Conservation (phyloP, 1,140 invertebrate species). For the Thaumetopoea pityocampa region DNA sequence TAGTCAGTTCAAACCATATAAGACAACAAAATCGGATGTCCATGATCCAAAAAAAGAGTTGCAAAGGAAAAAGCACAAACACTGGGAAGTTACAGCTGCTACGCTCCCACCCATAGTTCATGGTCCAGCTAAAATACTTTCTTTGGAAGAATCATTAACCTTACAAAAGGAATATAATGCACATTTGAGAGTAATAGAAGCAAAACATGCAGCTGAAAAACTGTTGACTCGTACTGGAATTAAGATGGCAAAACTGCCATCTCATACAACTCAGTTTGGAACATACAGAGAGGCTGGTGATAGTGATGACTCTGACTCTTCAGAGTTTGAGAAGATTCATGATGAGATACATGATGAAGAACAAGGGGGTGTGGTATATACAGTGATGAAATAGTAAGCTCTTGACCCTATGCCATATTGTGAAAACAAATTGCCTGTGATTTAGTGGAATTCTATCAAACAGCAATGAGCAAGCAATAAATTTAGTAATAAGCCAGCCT, state of each 20-base stretch:
- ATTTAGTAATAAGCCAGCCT: too few relatives aligned
- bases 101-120: slow-evolving; percentile 79
- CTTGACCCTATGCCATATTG: too few relatives aligned
- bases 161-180: slow-evolving; percentile 72
- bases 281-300: slow-evolving; percentile 51
- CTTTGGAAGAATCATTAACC: slow-evolving; percentile 77
- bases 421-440: background rate
- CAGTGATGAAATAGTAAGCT: slow-evolving; percentile 57
- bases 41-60: slow-evolving; percentile 80
- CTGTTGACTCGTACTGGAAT: slow-evolving; percentile 37
- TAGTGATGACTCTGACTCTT: slow-evolving; percentile 41
- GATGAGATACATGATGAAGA: slow-evolving; percentile 66
- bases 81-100: slow-evolving; percentile 83
- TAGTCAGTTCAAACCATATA: slow-evolving; percentile 79
- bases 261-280: slow-evolving; percentile 43
- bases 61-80: slow-evolving; percentile 74
- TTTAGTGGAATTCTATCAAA: background rate
- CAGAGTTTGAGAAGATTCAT: slow-evolving; percentile 55
- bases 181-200: slow-evolving; percentile 59
- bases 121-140: slow-evolving; percentile 75
- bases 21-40: slow-evolving; percentile 79
- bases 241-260: slow-evolving; percentile 46
- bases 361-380: slow-evolving; percentile 63
- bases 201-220: slow-evolving; percentile 59
- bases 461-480: too few relatives aligned